phyloP scores from a whole-genome alignment of 2,113 vertebrate genomes.

The Neogale vison region DNA sequence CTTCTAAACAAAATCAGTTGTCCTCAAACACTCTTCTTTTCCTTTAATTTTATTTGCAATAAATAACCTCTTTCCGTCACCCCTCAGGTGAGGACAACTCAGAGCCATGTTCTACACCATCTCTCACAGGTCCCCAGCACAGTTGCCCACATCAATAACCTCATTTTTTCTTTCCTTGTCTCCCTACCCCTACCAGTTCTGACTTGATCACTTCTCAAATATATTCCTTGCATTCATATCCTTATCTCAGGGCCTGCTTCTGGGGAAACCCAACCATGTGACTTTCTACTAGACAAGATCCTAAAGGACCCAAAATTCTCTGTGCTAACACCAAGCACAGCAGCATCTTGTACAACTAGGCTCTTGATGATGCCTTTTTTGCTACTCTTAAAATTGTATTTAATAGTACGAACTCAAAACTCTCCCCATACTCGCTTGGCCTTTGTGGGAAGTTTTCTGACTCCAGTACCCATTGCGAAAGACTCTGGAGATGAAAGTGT shows the following conservation, averaged over 20 bases:
- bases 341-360: not conserved
- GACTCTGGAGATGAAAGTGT: slow-evolving; percentile 43
- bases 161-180: not conserved
- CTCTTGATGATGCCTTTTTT: not conserved
- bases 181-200: not conserved
- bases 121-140: not conserved
- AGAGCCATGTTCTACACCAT: not conserved
- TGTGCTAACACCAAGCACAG: not conserved
- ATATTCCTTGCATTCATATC: not conserved
- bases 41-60: slow-evolving; percentile 26
- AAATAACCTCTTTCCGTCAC: not conserved
- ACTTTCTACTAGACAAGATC: slow-evolving; percentile 9
- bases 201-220: slow-evolving; percentile 3
- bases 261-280: not conserved
- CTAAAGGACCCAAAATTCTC: not conserved
- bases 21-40: slow-evolving; percentile 15
- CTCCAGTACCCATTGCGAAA: slow-evolving; percentile 28
- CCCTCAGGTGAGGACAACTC: not conserved
- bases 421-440: not conserved
- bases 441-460: slow-evolving; percentile 53
- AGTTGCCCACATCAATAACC: not conserved
- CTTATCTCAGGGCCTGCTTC: not conserved
- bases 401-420: slow-evolving; percentile 51
- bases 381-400: slow-evolving; percentile 43
- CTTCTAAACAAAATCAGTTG: not conserved